Conservation (phyloP, 2,888 invertebrate genomes). For the Cremastinae sp. region DNA sequence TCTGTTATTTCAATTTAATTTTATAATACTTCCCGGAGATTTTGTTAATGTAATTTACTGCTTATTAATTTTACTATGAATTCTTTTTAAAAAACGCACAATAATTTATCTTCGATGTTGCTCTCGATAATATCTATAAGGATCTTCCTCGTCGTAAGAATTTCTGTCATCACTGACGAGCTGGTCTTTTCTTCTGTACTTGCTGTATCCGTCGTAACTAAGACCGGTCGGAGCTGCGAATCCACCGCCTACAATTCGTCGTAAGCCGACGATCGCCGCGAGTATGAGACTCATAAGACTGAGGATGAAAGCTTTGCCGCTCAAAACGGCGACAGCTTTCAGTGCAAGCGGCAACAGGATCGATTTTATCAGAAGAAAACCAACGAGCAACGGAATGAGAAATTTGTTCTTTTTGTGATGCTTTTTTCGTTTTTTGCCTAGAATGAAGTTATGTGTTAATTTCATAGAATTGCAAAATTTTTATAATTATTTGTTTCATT, state of each 20-base stretch:
- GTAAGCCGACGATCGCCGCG: constrained; percentile 84
- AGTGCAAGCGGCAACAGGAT: constrained; percentile 85
- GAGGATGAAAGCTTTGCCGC: constrained; percentile 82
- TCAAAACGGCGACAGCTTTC: constrained; percentile 86
- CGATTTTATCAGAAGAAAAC: constrained; percentile 85
- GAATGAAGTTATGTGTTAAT: constrained; percentile 46
- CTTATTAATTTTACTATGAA: no score
- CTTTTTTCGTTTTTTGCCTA: constrained; percentile 76
- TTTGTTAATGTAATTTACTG: no score
- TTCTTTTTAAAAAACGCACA: no score
- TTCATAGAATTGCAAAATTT: not conserved
- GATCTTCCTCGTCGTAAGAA: constrained; percentile 69
- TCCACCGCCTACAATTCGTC: constrained; percentile 79
- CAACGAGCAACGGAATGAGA: constrained; percentile 84
- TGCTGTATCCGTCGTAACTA: constrained; percentile 63
- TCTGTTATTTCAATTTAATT: no score
- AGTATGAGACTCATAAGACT: constrained; percentile 82
- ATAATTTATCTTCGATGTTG: constrained; percentile 63
- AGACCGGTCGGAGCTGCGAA: constrained; percentile 47
- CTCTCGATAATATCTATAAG: constrained; percentile 75
- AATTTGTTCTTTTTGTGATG: constrained; percentile 82
- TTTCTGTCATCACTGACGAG: constrained; percentile 66
- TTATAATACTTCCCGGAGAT: no score
- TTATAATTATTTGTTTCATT: not conserved
- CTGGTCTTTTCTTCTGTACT: constrained; percentile 75